Base-by-base conservation (phyloP, 2,888 invertebrate genomes). In the Sacculina carcini region DNA sequence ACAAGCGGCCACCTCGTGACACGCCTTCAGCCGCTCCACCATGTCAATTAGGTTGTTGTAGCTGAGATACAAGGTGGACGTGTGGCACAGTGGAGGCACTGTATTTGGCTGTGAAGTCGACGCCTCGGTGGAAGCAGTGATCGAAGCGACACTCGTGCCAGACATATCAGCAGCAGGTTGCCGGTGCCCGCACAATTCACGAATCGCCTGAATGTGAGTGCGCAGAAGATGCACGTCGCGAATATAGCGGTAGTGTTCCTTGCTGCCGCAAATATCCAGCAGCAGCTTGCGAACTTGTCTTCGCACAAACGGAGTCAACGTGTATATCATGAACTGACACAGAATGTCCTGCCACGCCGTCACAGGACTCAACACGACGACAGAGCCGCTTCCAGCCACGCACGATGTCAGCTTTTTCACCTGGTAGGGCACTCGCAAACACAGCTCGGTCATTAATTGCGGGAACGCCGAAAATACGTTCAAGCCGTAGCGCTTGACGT, bases 381-480 rank as follows among this genome's bases (percentile, higher is more conserved):
- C 48, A 29, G 5, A 14, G 34, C 10, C 21, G 34, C 24, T 19
- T 7, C 36, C 48, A 2, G 50, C 23, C 28, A 36, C 34, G 16
- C 6, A 23, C n/a, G 26, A 38, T 23, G 38, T 23, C 50, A 48
- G 28, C 44, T 44, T 44, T 29, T 44, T 78, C 26, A 90, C 83
- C 71, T 92, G 90, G 63, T 92, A 92, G 0, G 94, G 92, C 52
- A 96, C 69, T 21, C 92, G 73, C 10, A 94, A 71, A 0, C 86
- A 83, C 75, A 94, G 85, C 70, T 96, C 94, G 51, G 94, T 90
- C 24, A 96, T 69, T n/a, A 94, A 71, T 57, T 86, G 84, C 10
- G 86, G 84, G 65, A 90, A 92, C 55, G 84, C 82, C 63, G 89
- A 84, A 64, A 96, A 90, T 31, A 94, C 81, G 63, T 94, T 92